Evolutionary conservation across 64 coral and sea anemone genomes (phyloP).

Genomic region (Catalaphyllia jardinei): DNA sequence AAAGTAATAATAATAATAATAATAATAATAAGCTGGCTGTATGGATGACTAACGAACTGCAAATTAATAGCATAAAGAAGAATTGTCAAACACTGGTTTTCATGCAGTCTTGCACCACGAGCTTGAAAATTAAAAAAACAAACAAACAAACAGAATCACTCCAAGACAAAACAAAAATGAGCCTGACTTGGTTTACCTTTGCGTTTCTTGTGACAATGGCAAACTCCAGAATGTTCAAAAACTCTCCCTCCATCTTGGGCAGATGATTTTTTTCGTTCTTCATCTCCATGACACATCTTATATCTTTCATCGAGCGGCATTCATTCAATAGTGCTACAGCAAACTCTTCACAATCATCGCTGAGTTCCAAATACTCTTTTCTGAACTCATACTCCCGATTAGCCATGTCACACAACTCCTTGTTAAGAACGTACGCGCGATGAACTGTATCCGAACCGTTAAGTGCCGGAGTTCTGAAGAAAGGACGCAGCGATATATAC

Average conservation of each 20-base stretch:
- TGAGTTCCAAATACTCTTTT: constrained; percentile 2
- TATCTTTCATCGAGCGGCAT: constrained; percentile 35
- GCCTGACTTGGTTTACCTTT: not conserved
- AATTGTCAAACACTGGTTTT: not conserved
- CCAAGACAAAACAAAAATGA: not conserved
- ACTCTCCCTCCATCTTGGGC: not conserved
- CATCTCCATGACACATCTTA: constrained; percentile 24
- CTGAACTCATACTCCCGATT: too few relatives aligned
- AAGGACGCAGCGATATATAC: constrained; percentile 29
- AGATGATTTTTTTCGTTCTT: not conserved
- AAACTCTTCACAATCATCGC: constrained; percentile 26
- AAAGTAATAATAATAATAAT: too few relatives aligned
- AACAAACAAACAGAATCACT: too few relatives aligned
- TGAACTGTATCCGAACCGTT: not conserved
- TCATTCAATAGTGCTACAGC: constrained; percentile 7
- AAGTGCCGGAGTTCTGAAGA: constrained; percentile 12
- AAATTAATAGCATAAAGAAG: not conserved
- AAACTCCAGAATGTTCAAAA: constrained; percentile 27
- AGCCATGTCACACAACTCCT: not conserved
- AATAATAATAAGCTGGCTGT: constrained; percentile 36
- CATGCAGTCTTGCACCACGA: not conserved
- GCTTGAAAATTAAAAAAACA: not conserved
- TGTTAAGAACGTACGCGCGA: constrained; percentile 4
- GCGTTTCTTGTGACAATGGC: not conserved
- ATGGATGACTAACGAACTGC: constrained; percentile 39